Percentiles rank a stretch among this genome's conserved stretches.
These are phyloP conservation scores for Trinorchestia longiramus DNA, from an alignment of 1,140 invertebrate genomes.

Conservation along the genomic window DNA sequence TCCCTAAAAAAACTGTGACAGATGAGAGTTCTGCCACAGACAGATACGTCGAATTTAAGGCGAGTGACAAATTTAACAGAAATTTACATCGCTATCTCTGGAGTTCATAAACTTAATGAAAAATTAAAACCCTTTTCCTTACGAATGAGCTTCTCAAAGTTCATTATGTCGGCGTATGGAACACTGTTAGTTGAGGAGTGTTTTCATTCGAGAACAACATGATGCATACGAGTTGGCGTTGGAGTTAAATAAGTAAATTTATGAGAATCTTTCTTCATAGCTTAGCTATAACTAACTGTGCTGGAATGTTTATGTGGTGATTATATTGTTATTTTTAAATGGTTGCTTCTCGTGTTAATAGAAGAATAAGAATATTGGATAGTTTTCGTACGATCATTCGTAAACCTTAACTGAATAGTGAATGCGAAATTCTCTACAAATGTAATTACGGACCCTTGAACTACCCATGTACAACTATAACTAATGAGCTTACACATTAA, in stretches of 20 bases:
- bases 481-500: no score
- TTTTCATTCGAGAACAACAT: background rate
- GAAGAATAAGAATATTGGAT: no score
- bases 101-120: background rate
- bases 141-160: background rate
- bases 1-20: conserved; percentile 18
- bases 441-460: no score
- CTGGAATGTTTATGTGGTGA: background rate
- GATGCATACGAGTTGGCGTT: background rate
- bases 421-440: background rate
- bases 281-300: background rate
- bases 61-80: background rate
- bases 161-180: background rate
- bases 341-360: background rate
- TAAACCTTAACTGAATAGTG: background rate
- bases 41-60: conserved; percentile 63
- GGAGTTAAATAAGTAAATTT: background rate
- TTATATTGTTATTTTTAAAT: background rate
- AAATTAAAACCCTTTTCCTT: background rate
- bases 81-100: background rate
- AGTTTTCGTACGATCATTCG: background rate
- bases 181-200: background rate
- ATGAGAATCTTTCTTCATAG: background rate
- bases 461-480: no score
- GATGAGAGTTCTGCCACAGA: conserved; percentile 48